phyloP scores from a whole-genome alignment of 2,888 invertebrate species.

The Cacoxenus indagator region DNA sequence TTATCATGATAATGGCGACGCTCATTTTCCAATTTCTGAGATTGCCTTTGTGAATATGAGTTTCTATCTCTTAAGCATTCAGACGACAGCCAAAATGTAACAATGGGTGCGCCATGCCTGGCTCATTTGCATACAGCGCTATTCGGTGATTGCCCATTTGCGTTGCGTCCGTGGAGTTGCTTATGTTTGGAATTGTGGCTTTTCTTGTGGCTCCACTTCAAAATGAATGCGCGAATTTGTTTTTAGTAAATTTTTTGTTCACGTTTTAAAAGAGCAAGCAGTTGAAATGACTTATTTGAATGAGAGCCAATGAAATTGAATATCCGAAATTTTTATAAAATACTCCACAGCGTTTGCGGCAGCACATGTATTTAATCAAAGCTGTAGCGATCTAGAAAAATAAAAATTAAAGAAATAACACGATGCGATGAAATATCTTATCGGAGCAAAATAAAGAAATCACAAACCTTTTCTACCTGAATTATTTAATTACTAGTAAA shows the following conservation, averaged over 20 bases:
- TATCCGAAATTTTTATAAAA: neutral
- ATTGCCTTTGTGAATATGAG: conserved; percentile 5
- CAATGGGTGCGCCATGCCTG: too few species aligned
- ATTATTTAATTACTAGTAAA: too few species aligned
- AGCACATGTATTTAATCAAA: too few species aligned
- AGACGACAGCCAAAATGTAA: too few species aligned
- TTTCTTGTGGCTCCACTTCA: too few species aligned
- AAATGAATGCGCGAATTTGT: too few species aligned
- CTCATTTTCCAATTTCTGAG: neutral
- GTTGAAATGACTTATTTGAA: conserved; percentile 9
- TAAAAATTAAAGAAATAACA: neutral
- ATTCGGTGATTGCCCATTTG: too few species aligned
- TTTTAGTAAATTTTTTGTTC: too few species aligned
- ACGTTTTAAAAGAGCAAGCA: neutral
- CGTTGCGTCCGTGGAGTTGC: too few species aligned
- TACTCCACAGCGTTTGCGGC: neutral
- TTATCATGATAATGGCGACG: neutral
- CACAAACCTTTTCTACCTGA: too few species aligned
- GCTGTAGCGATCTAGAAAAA: neutral
- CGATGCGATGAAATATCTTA: neutral
- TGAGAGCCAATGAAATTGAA: neutral
- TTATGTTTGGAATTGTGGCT: too few species aligned
- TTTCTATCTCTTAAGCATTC: neutral
- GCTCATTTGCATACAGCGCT: too few species aligned
- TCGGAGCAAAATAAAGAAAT: neutral